phyloP scores from a whole-genome alignment of 2,113 vertebrate species.

The Pica pica region DNA sequence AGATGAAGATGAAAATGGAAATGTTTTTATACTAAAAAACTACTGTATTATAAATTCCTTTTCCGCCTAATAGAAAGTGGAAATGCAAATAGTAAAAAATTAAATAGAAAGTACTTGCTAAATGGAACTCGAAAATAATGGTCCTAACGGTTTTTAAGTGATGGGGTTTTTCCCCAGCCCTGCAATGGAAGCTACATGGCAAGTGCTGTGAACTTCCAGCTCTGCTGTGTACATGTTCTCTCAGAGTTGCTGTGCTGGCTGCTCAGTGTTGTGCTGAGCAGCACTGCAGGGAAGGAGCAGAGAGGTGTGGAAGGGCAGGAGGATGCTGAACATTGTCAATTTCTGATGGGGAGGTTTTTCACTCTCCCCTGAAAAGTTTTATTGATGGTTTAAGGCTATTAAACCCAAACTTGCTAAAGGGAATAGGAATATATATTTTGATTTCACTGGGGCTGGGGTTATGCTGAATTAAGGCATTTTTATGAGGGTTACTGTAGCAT shows the following conservation, averaged over 20 bases:
- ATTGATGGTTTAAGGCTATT: neutral
- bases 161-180: fast-evolving
- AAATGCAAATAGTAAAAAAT: neutral
- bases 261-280: neutral
- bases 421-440: neutral
- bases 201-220: neutral
- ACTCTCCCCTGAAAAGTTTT: neutral
- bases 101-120: neutral
- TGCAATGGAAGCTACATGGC: neutral
- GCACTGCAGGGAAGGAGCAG: neutral
- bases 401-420: neutral
- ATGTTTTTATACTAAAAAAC: neutral
- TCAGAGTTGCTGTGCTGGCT: neutral
- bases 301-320: neutral
- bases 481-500: neutral
- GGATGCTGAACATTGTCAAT: neutral
- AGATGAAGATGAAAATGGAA: neutral
- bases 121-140: neutral
- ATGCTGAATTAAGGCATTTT: neutral
- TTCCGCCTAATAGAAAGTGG: neutral
- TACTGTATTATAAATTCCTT: neutral
- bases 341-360: neutral
- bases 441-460: neutral
- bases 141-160: neutral
- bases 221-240: neutral